phyloP scores from a whole-genome alignment of 2,888 invertebrate species.

The Drosophila engyochracea region DNA sequence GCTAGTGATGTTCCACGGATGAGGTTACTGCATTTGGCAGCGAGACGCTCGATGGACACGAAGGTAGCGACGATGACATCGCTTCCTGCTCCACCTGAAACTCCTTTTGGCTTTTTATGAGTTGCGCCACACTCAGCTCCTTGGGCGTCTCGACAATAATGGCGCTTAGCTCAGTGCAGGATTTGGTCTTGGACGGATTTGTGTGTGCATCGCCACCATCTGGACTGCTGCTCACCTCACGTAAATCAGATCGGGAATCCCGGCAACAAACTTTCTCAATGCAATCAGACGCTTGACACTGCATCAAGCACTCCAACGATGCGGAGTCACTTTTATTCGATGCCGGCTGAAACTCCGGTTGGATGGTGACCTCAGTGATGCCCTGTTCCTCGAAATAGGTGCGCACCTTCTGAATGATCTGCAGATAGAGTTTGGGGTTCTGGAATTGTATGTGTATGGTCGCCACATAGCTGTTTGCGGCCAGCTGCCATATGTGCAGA shows the following conservation, averaged over 20 bases:
- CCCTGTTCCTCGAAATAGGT: slow-evolving; percentile 93
- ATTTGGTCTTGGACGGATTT: slow-evolving; percentile 43
- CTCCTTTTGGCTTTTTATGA: slow-evolving; percentile 33
- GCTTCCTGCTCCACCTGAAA: neutral
- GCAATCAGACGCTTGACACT: slow-evolving; percentile 80
- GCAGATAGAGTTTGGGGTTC: slow-evolving; percentile 88
- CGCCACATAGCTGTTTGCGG: slow-evolving; percentile 91
- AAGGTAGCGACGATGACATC: neutral
- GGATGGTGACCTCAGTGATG: slow-evolving; percentile 93
- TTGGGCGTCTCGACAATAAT: slow-evolving; percentile 60
- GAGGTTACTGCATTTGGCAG: slow-evolving; percentile 20
- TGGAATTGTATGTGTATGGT: slow-evolving; percentile 93
- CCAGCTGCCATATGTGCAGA: slow-evolving; percentile 95
- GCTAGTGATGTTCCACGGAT: slow-evolving; percentile 20
- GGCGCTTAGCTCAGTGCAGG: slow-evolving; percentile 58
- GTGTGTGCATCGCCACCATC: slow-evolving; percentile 30
- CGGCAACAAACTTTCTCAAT: slow-evolving; percentile 83
- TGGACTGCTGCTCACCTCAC: slow-evolving; percentile 70
- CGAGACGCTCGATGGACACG: slow-evolving; percentile 43
- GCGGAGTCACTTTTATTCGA: slow-evolving; percentile 66
- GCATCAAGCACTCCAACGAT: slow-evolving; percentile 82
- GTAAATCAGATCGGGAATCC: slow-evolving; percentile 79
- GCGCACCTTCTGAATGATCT: slow-evolving; percentile 88
- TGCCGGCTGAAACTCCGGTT: slow-evolving; percentile 90
- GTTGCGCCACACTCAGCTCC: slow-evolving; percentile 54